A percentile compares a stretch with the other conserved stretches of the same genome.
Evolutionary conservation across 2,113 vertebrate species (phyloP).

Genomic region (Heloderma charlesbogerti): DNA sequence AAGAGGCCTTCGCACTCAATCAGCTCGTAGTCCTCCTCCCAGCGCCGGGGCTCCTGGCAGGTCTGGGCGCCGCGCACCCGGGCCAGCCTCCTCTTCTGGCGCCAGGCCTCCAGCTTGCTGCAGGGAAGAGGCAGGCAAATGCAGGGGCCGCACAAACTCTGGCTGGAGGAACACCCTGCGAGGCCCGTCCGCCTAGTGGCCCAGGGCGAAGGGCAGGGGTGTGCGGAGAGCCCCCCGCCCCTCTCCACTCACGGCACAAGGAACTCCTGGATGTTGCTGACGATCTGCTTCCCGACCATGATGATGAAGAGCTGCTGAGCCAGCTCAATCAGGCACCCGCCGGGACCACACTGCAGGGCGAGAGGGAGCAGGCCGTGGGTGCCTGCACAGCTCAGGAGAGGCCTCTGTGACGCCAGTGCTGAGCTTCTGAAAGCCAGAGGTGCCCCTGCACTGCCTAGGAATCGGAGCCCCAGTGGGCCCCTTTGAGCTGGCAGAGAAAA

Average conservation of each 20-base stretch:
- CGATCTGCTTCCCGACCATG: constrained; percentile 84
- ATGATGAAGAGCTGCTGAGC: constrained; percentile 86
- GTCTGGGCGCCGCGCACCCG: constrained; percentile 66
- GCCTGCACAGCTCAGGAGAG: not conserved
- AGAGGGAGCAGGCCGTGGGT: not conserved
- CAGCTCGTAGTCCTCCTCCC: constrained; percentile 83
- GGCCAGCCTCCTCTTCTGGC: constrained; percentile 74
- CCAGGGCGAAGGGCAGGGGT: not conserved
- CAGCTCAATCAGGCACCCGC: constrained; percentile 81
- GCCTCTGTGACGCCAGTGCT: not conserved
- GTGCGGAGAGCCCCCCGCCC: not conserved
- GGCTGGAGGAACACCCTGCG: too few relatives aligned
- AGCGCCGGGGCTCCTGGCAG: constrained; percentile 67
- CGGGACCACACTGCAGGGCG: constrained; percentile 76
- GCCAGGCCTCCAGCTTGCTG: constrained; percentile 83
- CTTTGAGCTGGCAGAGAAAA: not conserved
- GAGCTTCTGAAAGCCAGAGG: not conserved
- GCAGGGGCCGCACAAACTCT: not conserved
- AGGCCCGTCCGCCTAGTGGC: not conserved
- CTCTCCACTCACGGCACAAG: constrained; percentile 75
- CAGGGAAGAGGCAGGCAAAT: not conserved
- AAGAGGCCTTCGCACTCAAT: constrained; percentile 81
- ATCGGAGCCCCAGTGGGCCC: not conserved
- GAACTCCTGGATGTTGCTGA: constrained; percentile 84
- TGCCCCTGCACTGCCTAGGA: not conserved